Evolutionary conservation across 2,888 invertebrate genomes (phyloP).

Genomic region (Furcula furcula): DNA sequence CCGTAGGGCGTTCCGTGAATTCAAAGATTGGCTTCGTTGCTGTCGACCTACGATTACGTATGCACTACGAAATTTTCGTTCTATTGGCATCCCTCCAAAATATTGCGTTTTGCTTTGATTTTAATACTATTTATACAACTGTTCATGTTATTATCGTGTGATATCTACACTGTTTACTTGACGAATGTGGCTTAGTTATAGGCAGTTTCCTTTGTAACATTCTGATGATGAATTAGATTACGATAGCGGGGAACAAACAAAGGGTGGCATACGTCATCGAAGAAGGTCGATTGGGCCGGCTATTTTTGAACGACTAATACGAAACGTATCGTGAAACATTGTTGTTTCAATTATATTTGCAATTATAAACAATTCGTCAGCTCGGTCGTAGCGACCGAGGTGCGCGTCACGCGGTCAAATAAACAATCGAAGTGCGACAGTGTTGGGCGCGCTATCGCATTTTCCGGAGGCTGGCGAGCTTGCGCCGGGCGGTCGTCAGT

Average conservation of each 20-base stretch:
- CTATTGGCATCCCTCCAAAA: constrained; percentile 53
- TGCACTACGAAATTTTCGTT: constrained; percentile 54
- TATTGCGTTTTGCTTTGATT: constrained; percentile 59
- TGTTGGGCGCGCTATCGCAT: constrained; percentile 69
- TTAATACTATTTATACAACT: constrained; percentile 58
- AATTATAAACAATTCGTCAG: constrained; percentile 9
- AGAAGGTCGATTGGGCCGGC: constrained; percentile 4
- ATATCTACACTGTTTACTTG: constrained; percentile 48
- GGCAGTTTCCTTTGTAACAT: constrained; percentile 9
- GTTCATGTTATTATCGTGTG: constrained; percentile 57
- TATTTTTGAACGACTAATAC: constrained; percentile 3
- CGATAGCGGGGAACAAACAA: background rate
- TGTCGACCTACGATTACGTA: constrained; percentile 42
- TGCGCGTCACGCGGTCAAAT: constrained; percentile 58
- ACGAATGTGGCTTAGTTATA: constrained; percentile 13
- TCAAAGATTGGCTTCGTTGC: constrained; percentile 17
- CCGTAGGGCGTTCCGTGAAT: constrained; percentile 21
- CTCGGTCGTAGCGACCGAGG: constrained; percentile 44
- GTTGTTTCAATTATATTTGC: constrained; percentile 4
- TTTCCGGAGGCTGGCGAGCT: constrained; percentile 72
- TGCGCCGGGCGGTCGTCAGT: constrained; percentile 62
- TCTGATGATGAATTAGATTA: constrained; percentile 5
- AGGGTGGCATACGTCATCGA: constrained; percentile 9
- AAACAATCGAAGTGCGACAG: constrained; percentile 75
- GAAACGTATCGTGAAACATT: constrained; percentile 6